Base-by-base conservation (phyloP, 2,888 invertebrate species). In the Apodemia zela region DNA sequence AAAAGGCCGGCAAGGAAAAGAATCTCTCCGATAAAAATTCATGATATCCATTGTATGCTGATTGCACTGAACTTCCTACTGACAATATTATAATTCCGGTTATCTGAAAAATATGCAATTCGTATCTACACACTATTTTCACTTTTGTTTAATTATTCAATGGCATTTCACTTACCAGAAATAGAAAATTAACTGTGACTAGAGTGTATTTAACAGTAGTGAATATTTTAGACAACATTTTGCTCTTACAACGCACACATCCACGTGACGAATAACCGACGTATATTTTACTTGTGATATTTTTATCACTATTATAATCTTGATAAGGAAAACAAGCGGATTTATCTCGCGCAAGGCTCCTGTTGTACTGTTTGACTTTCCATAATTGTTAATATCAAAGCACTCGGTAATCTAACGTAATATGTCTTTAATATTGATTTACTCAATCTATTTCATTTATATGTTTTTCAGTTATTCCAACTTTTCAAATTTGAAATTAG, bases 1-100 rank as follows among this genome's bases (percentile, higher is more conserved):
- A 91, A 65, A 95, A 92, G 11, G 95, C 93, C 8, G 96, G 96
- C 33, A 96, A 94, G 0, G 96, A 95, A 77, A 95, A 94, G 82
- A 95, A 96, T 71, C 94, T 88, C 64, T 94, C 94, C 11, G 89
- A 80, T 8, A 96, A 89, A 74, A 97, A 95, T 70, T 93, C 88
- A 67, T 94, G 90, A 82, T 96, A 96, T 59, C 93, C 92, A 72
- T 93, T 92, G 75, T 94, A 95, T 11, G 94, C 93, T 1, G 94
- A 87, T 72, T 94, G 93, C 60, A 95, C 94, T 2, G 94, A 94
- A 38, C 94, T 93, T 66, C 97, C 97, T 63, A 95, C 94, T 35
- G 95, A 93, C 69, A 97, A 92, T 64, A 97, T 85, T 66, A 95
- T 94, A 69, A 97, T 94, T 42, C 97, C 97, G 54, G 96, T 95